Percentiles rank a stretch among this genome's conserved stretches.
phyloP scores from a whole-genome alignment of 2,888 invertebrate genomes.

The Tribolium freemani region DNA sequence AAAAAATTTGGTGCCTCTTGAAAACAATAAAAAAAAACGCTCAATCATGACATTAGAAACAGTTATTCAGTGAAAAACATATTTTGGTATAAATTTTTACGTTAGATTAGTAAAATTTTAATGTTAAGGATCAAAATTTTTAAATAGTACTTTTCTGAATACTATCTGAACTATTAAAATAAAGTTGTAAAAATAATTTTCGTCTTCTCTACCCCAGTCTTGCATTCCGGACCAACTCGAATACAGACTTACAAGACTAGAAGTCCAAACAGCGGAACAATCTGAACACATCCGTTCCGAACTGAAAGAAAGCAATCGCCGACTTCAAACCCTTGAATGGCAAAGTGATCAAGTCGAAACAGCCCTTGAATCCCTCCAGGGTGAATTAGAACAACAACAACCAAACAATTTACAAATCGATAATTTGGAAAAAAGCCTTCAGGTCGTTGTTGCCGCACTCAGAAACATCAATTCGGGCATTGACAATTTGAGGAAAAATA shows the following conservation, averaged over 20 bases:
- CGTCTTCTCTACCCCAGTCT: neutral
- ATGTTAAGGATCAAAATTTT: too few relatives aligned
- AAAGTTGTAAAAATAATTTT: neutral
- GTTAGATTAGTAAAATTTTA: too few relatives aligned
- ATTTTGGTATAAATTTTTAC: too few relatives aligned
- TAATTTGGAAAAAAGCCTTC: slow-evolving; percentile 54
- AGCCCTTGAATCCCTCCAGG: slow-evolving; percentile 65
- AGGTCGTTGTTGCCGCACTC: slow-evolving; percentile 53
- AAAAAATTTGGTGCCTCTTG: too few relatives aligned
- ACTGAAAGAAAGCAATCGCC: slow-evolving; percentile 64
- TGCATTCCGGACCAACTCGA: slow-evolving; percentile 51
- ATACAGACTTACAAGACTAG: slow-evolving; percentile 63
- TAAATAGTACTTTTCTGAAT: too few relatives aligned
- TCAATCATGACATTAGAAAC: too few relatives aligned
- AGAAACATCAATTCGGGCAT: slow-evolving; percentile 53
- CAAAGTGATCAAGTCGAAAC: slow-evolving; percentile 63
- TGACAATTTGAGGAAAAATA: slow-evolving; percentile 49
- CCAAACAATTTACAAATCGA: slow-evolving; percentile 46
- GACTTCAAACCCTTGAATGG: slow-evolving; percentile 67
- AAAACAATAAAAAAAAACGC: too few relatives aligned
- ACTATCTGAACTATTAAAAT: too few relatives aligned
- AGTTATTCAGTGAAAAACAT: too few relatives aligned
- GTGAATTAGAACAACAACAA: slow-evolving; percentile 56
- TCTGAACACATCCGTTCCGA: slow-evolving; percentile 63
- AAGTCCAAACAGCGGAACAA: slow-evolving; percentile 65